These are phyloP conservation scores for Aurelia sp. DNA, from an alignment of 30 jellyfish, hydroid and myxozoan species.

Conservation along the genomic window DNA sequence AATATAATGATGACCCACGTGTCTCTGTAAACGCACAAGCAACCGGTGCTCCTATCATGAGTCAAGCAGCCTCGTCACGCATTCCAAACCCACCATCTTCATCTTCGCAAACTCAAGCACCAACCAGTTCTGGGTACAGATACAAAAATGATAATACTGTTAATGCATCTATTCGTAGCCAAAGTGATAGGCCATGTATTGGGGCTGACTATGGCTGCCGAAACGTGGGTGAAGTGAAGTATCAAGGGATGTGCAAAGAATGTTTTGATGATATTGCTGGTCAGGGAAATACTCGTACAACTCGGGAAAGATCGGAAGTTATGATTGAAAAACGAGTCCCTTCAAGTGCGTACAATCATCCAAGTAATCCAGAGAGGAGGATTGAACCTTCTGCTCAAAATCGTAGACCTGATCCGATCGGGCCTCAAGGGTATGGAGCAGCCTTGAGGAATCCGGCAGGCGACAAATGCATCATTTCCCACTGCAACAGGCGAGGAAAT, in stretches of 20 bases:
- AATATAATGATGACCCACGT: not conserved
- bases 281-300: not conserved
- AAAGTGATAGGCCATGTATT: conserved; percentile 2
- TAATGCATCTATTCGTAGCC: not conserved
- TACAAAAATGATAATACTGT: not conserved
- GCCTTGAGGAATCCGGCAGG: not conserved
- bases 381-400: too few species aligned
- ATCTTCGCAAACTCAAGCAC: not conserved
- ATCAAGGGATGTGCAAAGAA: not conserved
- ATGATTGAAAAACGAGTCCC: not conserved
- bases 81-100: conserved; percentile 14
- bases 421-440: not conserved
- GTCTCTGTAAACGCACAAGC: not conserved
- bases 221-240: conserved; percentile 42
- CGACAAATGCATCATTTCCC: conserved; percentile 13
- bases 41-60: not conserved
- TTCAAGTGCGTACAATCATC: too few species aligned
- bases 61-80: not conserved
- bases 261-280: not conserved
- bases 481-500: conserved; percentile 14
- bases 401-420: too few species aligned
- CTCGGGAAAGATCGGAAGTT: conserved; percentile 7
- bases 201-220: conserved; percentile 19
- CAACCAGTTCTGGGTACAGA: conserved; percentile 1
- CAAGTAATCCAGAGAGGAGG: too few species aligned